Conservation (phyloP, 2,888 invertebrate genomes). For the Emesis russula region DNA sequence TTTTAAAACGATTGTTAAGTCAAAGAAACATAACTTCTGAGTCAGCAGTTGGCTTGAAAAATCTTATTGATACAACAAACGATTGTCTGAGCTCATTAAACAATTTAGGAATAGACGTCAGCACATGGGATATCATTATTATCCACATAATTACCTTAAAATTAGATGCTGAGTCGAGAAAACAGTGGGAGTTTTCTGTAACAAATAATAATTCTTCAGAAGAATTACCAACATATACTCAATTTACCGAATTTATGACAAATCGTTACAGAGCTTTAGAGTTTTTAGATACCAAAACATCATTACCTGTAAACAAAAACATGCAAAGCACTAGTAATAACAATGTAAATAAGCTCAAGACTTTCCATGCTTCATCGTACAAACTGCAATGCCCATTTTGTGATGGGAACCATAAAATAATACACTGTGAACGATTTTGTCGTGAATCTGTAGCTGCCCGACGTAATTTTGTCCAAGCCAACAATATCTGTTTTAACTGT, state of each 20-base stretch:
- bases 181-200: constrained; percentile 10
- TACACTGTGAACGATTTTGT: not conserved
- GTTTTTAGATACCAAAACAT: not conserved
- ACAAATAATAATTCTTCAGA: not conserved
- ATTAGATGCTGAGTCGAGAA: not conserved
- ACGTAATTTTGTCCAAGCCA: not conserved
- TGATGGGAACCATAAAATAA: not conserved
- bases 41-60: not conserved
- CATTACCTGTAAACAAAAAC: not conserved
- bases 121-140: constrained; percentile 3
- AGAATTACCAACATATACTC: not conserved
- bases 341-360: not conserved
- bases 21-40: constrained; percentile 9
- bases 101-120: not conserved
- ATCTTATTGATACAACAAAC: not conserved
- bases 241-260: not conserved
- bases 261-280: not conserved
- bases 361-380: not conserved
- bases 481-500: not conserved
- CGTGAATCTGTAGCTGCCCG: not conserved
- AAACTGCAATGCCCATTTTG: not conserved
- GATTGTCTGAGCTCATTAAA: not conserved
- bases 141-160: not conserved
- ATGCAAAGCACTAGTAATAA: not conserved
- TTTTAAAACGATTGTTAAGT: constrained; percentile 8